Conservation (phyloP, 2,113 vertebrate species). For the Siniperca knerii region DNA sequence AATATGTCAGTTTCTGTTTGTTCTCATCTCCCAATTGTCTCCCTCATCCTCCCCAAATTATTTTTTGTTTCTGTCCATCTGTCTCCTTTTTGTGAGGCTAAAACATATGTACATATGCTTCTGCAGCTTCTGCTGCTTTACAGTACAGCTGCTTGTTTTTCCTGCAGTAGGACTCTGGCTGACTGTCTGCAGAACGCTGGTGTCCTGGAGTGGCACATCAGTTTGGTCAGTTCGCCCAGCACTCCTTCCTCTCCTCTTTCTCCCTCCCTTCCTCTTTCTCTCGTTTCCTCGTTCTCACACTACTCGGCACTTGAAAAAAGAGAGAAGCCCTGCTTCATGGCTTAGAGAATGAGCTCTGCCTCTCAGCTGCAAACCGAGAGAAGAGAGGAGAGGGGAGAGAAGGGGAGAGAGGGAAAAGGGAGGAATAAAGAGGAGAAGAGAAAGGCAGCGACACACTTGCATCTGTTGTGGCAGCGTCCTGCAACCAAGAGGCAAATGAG, state of each 20-base stretch:
- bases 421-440: constrained; percentile 46
- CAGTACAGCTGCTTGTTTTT: constrained; percentile 50
- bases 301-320: constrained; percentile 81
- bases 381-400: constrained; percentile 65
- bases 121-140: constrained; percentile 39
- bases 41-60: not conserved
- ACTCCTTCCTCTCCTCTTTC: constrained; percentile 68
- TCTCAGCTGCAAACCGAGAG: constrained; percentile 75
- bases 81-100: not conserved
- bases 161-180: constrained; percentile 49
- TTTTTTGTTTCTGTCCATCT: not conserved
- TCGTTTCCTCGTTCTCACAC: constrained; percentile 67
- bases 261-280: constrained; percentile 72
- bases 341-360: constrained; percentile 81
- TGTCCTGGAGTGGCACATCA: constrained; percentile 67
- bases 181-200: constrained; percentile 47
- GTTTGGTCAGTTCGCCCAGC: constrained; percentile 69
- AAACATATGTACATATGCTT: constrained; percentile 27
- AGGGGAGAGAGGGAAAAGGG: constrained; percentile 27
- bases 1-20: not conserved
- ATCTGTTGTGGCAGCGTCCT: constrained; percentile 75
- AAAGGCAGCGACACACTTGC: constrained; percentile 68
- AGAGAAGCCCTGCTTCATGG: constrained; percentile 69
- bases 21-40: not conserved
- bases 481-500: constrained; percentile 68